Percentiles rank a stretch among this genome's conserved stretches.
These are phyloP conservation scores for Aproaerema taeniolella DNA, from an alignment of 2,888 invertebrate genomes.

Conservation along the genomic window DNA sequence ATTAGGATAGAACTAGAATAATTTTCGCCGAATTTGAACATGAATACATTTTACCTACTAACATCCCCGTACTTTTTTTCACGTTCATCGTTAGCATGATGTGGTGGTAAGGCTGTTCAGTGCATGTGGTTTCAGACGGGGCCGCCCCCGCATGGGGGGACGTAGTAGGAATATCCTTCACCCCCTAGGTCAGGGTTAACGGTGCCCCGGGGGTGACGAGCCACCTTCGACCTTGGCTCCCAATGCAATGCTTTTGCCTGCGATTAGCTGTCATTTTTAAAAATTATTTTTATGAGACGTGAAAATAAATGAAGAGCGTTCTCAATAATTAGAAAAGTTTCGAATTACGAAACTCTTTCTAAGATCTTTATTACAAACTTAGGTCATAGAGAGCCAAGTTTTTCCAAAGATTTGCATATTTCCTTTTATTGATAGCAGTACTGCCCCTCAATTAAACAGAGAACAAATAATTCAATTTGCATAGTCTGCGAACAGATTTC, in stretches of 20 bases:
- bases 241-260: slow-evolving; percentile 7
- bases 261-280: slow-evolving; percentile 2
- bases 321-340: too few species aligned
- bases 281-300: too few species aligned
- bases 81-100: slow-evolving; percentile 11
- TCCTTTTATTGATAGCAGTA: too few species aligned
- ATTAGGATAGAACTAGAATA: too few species aligned
- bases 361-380: too few species aligned
- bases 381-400: too few species aligned
- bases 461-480: slow-evolving; percentile 15
- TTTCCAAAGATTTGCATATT: too few species aligned
- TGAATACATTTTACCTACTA: too few species aligned
- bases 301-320: too few species aligned
- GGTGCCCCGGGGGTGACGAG: slow-evolving; percentile 65
- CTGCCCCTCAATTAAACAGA: slow-evolving; percentile 2
- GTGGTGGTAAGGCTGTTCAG: slow-evolving; percentile 55
- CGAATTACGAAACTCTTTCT: too few species aligned
- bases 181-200: slow-evolving; percentile 76
- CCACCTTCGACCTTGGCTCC: slow-evolving; percentile 69
- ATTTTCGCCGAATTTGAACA: too few species aligned
- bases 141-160: slow-evolving; percentile 48
- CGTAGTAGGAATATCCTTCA: slow-evolving; percentile 74
- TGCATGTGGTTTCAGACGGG: slow-evolving; percentile 55
- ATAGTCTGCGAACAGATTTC: slow-evolving; percentile 11
- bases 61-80: slow-evolving; percentile 1